Base-by-base conservation (phyloP, 2,888 invertebrate genomes). In the Campoplex nolae region DNA sequence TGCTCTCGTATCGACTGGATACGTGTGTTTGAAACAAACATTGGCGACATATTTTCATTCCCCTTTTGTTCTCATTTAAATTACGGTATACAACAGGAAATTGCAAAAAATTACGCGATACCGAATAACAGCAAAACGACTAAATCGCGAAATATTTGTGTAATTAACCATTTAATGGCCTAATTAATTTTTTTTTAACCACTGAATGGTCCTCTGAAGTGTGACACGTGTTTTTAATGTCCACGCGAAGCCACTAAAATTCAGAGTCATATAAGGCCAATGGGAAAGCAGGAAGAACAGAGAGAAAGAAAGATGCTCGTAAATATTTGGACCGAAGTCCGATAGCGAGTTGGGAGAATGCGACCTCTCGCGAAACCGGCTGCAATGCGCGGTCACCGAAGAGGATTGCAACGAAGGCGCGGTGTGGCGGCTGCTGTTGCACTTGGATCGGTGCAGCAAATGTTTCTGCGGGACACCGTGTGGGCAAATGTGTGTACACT, bases 261-360 rank as follows among this genome's bases (percentile, higher is more conserved):
- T 70, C 58, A 35, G n/a, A 32, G n/a, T 79, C 79, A 45, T 71
- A 70, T 79, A 71, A 79, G 71, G 70, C 71, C 18, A 45, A 71
- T 13, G 79, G 35, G 32, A 71, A 32, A 58, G n/a, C 45, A 56
- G 68, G 16, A 16, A 32, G 28, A 16, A n/a, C 38, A 38, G 38
- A 42, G 32, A 58, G 9, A 35, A 28, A 42, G 35, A 16, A 48
- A 7, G 62, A 28, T 32, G 48, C 88, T 91, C 91, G 89, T 92
- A 92, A 92, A 92, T 91, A 92, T 92, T 92, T 92, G 91, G 90
- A 90, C 89, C 90, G 51, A 91, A 88, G 89, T 86, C 88, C 86
- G 91, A 91, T 89, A 91, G 90, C 88, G 84, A 65, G 32, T 51
- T 13, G 6, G 65, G 76, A 51, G 70, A 62, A 62, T 62, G 79